Evolutionary conservation across 2,113 vertebrate species (phyloP).

Genomic region (Amphiprion ocellaris): DNA sequence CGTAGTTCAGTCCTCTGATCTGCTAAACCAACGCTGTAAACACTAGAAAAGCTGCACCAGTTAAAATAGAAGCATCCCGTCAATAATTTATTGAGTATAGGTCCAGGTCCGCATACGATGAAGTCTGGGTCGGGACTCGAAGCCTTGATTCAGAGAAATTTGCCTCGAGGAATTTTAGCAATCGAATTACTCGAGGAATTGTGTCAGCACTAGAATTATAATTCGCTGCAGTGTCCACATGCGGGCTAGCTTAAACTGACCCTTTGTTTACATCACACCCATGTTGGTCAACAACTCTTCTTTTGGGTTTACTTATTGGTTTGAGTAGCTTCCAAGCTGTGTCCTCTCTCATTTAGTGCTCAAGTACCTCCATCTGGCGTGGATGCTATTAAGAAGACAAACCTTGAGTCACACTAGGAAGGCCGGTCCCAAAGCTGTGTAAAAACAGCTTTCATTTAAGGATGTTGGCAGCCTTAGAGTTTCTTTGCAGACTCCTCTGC

Average conservation of each 20-base stretch:
- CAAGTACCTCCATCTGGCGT: constrained; percentile 39
- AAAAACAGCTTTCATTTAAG: background rate
- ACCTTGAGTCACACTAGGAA: background rate
- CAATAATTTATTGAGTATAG: too few species aligned
- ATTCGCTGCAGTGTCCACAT: background rate
- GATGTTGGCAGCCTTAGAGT: background rate
- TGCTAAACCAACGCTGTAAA: too few species aligned
- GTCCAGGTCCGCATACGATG: too few species aligned
- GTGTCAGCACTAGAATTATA: background rate
- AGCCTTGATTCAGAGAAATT: too few species aligned
- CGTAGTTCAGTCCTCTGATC: too few species aligned
- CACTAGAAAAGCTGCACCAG: too few species aligned
- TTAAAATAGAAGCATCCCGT: too few species aligned
- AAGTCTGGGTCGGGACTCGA: too few species aligned
- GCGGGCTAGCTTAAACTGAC: background rate
- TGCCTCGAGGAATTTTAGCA: too few species aligned
- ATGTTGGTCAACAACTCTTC: background rate
- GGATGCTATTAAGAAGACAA: constrained; percentile 5
- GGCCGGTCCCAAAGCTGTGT: background rate
- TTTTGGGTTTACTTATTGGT: constrained; percentile 10
- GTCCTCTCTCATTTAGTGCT: constrained; percentile 20
- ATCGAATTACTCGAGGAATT: too few species aligned
- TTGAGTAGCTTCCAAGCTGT: constrained; percentile 14
- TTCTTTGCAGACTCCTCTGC: too few species aligned
- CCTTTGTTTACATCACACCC: constrained; percentile 1